Evolutionary conservation across 2,113 vertebrate species (phyloP).

Genomic region (Onychorhynchus coronatus): DNA sequence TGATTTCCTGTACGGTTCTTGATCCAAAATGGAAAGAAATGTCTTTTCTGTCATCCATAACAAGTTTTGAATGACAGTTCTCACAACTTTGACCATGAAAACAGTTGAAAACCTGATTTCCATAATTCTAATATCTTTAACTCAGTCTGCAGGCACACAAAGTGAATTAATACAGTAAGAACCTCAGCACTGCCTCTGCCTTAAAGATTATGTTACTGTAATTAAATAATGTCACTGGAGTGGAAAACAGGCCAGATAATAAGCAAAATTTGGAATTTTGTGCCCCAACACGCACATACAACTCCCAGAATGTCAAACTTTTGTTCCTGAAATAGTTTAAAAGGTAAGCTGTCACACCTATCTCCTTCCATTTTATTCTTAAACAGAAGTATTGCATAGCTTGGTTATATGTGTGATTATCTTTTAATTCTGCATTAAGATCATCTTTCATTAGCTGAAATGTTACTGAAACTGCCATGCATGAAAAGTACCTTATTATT

Average conservation of each 20-base stretch:
- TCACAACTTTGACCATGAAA: not conserved
- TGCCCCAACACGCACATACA: fast-evolving
- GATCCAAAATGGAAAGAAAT: not conserved
- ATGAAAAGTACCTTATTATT: not conserved
- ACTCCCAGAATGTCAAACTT: not conserved
- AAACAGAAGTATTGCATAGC: not conserved
- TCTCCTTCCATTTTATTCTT: not conserved
- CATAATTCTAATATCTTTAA: not conserved
- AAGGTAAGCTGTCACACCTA: not conserved
- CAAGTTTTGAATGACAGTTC: not conserved
- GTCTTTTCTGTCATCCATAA: not conserved
- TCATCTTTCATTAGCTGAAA: not conserved
- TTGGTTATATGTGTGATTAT: not conserved
- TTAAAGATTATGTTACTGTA: not conserved
- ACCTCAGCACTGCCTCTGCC: not conserved
- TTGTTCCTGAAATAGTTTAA: not conserved
- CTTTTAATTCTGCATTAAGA: not conserved
- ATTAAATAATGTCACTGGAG: not conserved
- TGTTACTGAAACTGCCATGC: not conserved
- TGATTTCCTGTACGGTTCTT: not conserved
- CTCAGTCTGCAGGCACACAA: fast-evolving
- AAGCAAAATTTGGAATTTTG: not conserved
- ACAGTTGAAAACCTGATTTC: not conserved
- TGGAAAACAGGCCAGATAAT: not conserved
- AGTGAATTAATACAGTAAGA: not conserved